Evolutionary conservation across 2,888 invertebrate species (phyloP), one percentile per base, ranked within the genome.

Genomic region (Ctena decussata): DNA sequence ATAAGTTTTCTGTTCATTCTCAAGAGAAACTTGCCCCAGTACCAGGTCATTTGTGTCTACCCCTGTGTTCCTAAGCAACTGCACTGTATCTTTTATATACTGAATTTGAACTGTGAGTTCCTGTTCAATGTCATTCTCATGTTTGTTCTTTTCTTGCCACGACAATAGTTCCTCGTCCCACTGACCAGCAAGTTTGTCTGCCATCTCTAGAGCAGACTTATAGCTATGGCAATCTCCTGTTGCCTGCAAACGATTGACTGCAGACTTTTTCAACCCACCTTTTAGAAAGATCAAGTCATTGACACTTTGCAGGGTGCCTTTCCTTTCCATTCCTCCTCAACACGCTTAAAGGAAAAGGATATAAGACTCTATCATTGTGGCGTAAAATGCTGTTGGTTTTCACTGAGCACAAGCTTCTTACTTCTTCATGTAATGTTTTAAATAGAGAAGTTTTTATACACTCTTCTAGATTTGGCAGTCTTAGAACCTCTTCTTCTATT

Each of bases 1-100:
- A 41, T 72, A 76, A 24, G 57, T 27, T 49, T 75, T n/a, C 24
- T 81, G 46, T 70, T 60, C 60, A 6, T 60, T 60, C 8, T 11
- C 5, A 8, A 60, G 24, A 30, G 5, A 27, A 27, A 30, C 60
- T 30, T 60, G 18, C 27, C 27, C 60, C 60, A 60, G 60, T 8
- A 60, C 18, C 3, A 60, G 60, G 27, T 60, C 60, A 30, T 21
- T 18, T 27, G 6, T 30, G 1, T 24, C 27, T 18, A 24, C 60
- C 3, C 32, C 30, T 8, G 6, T 5, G 5, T 24, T 21, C 6
- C 53, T 21, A 24, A 8, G 5, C 21, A 60, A 60, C 27, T 60
- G 27, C 27, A 60, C 27, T 60, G 60, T 60, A 30, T 60, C 60
- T 11, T 24, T 12, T 60, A 60, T 30, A 30, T 60, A 60, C 8